A percentile compares a stretch with the other conserved stretches of the same genome.
Conservation (phyloP, 2,888 invertebrate genomes). For the Sarcophaga subvicina region DNA sequence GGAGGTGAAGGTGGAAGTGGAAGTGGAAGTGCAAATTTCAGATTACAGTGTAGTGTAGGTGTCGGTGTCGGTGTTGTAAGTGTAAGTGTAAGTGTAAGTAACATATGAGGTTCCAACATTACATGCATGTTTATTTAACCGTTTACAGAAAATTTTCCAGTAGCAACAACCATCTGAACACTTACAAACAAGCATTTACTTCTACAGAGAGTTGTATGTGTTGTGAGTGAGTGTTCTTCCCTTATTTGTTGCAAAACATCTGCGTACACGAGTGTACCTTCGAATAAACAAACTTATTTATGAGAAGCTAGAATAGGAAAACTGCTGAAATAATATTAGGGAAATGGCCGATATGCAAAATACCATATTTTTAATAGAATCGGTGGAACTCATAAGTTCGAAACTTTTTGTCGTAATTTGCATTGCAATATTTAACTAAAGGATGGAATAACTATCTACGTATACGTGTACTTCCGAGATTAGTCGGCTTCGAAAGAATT, state of each 20-base stretch:
- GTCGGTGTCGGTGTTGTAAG: not conserved
- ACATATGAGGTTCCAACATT: constrained; percentile 1
- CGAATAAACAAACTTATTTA: constrained; percentile 20
- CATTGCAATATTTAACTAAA: too few species aligned
- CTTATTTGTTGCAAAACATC: constrained; percentile 16
- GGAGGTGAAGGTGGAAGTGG: not conserved
- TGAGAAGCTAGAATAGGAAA: not conserved
- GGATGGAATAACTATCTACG: too few species aligned
- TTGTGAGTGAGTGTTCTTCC: not conserved
- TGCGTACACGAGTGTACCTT: constrained; percentile 14
- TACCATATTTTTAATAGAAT: too few species aligned
- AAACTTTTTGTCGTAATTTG: too few species aligned
- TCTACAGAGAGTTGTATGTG: not conserved
- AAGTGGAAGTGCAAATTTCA: not conserved
- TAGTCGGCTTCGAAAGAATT: too few species aligned
- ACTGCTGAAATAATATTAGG: too few species aligned
- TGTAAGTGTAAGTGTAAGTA: not conserved
- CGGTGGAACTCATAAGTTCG: too few species aligned
- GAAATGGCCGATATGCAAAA: too few species aligned
- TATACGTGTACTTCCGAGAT: too few species aligned
- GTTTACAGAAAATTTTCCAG: constrained; percentile 25
- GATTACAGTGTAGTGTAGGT: not conserved
- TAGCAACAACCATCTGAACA: constrained; percentile 20
- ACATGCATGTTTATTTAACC: constrained; percentile 74
- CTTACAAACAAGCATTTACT: not conserved